Conservation (phyloP, 2,113 vertebrate genomes). For the Cinclus mexicanus region DNA sequence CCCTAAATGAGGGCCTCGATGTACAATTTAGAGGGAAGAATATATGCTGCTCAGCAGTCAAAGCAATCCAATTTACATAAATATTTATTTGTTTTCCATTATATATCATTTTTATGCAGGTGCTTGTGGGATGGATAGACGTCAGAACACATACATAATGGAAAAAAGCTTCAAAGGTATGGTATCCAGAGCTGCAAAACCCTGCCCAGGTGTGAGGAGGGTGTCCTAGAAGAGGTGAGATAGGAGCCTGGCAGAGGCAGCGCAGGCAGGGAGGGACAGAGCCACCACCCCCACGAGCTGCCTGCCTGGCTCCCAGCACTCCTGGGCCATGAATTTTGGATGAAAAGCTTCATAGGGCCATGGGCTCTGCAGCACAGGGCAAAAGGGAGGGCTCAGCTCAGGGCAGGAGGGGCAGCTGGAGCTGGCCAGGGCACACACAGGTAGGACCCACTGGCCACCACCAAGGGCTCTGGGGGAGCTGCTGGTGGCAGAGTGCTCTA, state of each 20-base stretch:
- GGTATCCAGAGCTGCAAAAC: constrained; percentile 71
- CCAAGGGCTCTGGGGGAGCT: neutral
- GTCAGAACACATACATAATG: constrained; percentile 88
- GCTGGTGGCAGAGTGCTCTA: neutral
- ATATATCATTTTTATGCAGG: constrained; percentile 76
- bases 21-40: constrained; percentile 27
- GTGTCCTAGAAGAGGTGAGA: constrained; percentile 67
- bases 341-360: neutral
- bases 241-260: constrained; percentile 9
- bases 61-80: constrained; percentile 62
- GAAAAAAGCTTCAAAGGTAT: constrained; percentile 92
- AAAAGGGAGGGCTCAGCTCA: neutral
- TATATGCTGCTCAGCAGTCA: constrained; percentile 64
- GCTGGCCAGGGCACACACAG: neutral
- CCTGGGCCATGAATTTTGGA: neutral
- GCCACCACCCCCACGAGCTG: neutral
- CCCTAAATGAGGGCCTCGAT: neutral
- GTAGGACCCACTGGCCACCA: neutral
- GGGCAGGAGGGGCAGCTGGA: neutral
- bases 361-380: neutral
- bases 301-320: neutral
- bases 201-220: constrained; percentile 69
- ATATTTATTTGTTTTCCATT: constrained; percentile 75
- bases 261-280: constrained; percentile 27
- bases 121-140: constrained; percentile 86